Evolutionary conservation across 2,888 invertebrate species (phyloP), one percentile per base, ranked within the genome.

Genomic region (Meteorus cinctellus): DNA sequence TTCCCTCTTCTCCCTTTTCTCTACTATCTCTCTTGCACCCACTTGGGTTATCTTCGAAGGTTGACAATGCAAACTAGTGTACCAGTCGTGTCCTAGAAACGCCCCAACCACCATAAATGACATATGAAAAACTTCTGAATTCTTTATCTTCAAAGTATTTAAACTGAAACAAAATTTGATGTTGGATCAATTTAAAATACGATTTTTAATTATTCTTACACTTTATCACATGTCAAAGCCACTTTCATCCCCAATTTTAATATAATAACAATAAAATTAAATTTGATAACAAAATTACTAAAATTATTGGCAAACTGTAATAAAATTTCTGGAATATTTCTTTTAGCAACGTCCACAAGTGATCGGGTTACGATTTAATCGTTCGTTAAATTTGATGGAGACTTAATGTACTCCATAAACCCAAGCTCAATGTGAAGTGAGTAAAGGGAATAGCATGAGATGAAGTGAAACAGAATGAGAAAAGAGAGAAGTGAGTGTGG

Each of bases 71-170:
- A 73, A 48, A 34, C 51, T 55, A 24, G 72, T 80, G 76, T 77
- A 79, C 71, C 77, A 74, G 77, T 45, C 12, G 81, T 80, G 80
- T 77, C 78, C 74, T 73, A 75, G 77, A 77, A 79, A 81, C 77
- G 72, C 76, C 78, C 74, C 75, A 81, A 79, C 78, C 72, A 79
- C 76, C 78, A 77, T 78, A 73, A 80, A 79, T 79, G 55, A n/a
- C 55, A 34, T 55, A 55, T 55, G 6, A 55, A 55, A 19, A 55
- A 55, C n/a, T 19, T 8, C 19, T 5, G 1, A 2, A 55, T 19
- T 19, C n/a, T 8, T 19, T 10, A 24, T 19, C 1, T 55, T 6
- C n/a, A 19, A 55, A 55, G n/a, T 19, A 19, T 19, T 55, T 8
- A 24, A 55, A 55, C 55, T 19, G 5, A n/a, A 55, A 55, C n/a